phyloP scores from a whole-genome alignment of 2,888 invertebrate genomes.

The Cheilosia pagana region DNA sequence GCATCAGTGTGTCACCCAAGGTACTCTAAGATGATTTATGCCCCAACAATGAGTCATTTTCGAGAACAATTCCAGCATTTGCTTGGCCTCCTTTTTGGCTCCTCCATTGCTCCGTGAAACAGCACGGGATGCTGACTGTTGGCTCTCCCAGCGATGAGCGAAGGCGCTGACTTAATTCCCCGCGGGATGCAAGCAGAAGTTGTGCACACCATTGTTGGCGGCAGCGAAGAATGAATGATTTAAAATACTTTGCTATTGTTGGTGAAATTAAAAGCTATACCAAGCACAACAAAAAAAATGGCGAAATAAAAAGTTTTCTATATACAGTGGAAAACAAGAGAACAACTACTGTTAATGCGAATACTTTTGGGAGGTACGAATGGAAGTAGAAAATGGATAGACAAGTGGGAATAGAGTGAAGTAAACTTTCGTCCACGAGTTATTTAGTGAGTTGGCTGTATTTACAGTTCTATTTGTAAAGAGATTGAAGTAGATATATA shows the following conservation, averaged over 20 bases:
- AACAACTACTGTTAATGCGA: slow-evolving; percentile 52
- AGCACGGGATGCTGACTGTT: background rate
- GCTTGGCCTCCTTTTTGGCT: slow-evolving; percentile 47
- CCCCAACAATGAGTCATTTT: slow-evolving; percentile 54
- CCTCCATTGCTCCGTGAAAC: background rate
- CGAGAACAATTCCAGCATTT: slow-evolving; percentile 52
- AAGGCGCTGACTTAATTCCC: slow-evolving; percentile 63
- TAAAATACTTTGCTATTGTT: slow-evolving; percentile 71
- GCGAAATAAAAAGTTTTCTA: slow-evolving; percentile 2
- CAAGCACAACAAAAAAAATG: slow-evolving; percentile 18
- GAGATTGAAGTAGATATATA: no score
- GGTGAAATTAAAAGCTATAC: slow-evolving; percentile 64
- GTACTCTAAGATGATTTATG: slow-evolving; percentile 65
- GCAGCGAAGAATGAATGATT: slow-evolving; percentile 67
- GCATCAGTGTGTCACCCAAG: slow-evolving; percentile 63
- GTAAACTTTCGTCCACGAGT: slow-evolving; percentile 14
- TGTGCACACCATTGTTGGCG: slow-evolving; percentile 61
- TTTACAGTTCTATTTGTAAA: no score
- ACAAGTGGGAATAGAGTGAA: background rate
- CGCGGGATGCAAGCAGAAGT: slow-evolving; percentile 43
- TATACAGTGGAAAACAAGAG: slow-evolving; percentile 33
- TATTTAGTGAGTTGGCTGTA: background rate
- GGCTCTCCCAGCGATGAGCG: background rate
- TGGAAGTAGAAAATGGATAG: background rate
- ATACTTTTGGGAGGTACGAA: slow-evolving; percentile 39